Evolutionary conservation across 1,140 invertebrate species (phyloP), one percentile per base, ranked within the genome.

Genomic region (Zaprionus davidi): DNA sequence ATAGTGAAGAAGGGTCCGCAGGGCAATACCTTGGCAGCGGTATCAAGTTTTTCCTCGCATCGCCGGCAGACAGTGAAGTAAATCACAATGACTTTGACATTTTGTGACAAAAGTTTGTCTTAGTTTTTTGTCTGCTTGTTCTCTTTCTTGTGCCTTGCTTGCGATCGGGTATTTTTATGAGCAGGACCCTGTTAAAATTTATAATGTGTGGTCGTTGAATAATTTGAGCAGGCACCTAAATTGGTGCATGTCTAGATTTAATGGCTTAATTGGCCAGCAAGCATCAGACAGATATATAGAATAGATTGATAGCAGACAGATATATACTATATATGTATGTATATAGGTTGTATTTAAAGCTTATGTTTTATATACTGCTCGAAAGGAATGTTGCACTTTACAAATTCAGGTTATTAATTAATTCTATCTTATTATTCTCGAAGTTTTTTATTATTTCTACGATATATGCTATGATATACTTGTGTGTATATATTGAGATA

Each of bases 161-260:
- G 31, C 3, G 12, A 6, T 31, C 41, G 36, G 67, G 72, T n/a
- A 63, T 71, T 83, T 88, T 88, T 84, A 90, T 84, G 72, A 53
- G 68, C 3, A 71, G 66, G 36, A 38, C 36, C 58, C 71, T 34
- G 59, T 88, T 88, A 77, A 90, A 90, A 90, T 90, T 90, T 90
- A 90, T 90, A 90, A 90, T 90, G 85, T 90, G 85, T 90, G 85
- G 85, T 90, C 85, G 85, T 74, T 90, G 85, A 90, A 90, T 90
- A 90, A 90, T 88, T 90, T 90, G 82, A 79, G 46, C 20, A 85
- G 79, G 58, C 85, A 90, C 82, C 86, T 90, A 90, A 90, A 90
- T 90, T 90, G 84, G 85, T 84, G 74, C 84, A 88, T 88, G 84
- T 88, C 84, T 88, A 88, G 81, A 88, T 90, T 90, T 88, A 84